phyloP scores from a whole-genome alignment of 2,888 invertebrate species.

The Brachypalpus laphriformis region DNA sequence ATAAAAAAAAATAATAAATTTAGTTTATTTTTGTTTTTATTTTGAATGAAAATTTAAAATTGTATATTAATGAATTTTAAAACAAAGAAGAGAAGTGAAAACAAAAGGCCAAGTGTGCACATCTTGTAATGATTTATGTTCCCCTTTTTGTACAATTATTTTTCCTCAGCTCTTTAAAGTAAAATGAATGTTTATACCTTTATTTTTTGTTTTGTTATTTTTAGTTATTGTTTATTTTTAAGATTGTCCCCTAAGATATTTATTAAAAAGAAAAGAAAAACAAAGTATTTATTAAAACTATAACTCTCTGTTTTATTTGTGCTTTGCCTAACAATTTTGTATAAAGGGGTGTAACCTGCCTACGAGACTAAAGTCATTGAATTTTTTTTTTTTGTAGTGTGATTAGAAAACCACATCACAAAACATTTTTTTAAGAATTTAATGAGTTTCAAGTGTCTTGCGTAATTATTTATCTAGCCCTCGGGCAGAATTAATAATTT shows the following conservation, averaged over 20 bases:
- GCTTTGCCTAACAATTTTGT: too few species aligned
- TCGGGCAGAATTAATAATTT: too few species aligned
- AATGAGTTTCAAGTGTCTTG: too few species aligned
- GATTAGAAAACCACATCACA: too few species aligned
- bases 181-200: constrained; percentile 37
- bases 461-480: too few species aligned
- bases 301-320: constrained; percentile 26
- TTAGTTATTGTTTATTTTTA: constrained; percentile 71
- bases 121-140: constrained; percentile 30
- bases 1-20: too few species aligned
- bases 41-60: not conserved
- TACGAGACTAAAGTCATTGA: too few species aligned
- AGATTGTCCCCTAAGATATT: constrained; percentile 67
- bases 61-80: constrained; percentile 25
- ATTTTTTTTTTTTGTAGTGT: too few species aligned
- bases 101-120: constrained; percentile 14
- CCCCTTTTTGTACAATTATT: constrained; percentile 53
- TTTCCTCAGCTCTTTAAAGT: constrained; percentile 17
- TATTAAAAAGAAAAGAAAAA: constrained; percentile 59
- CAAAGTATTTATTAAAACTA: constrained; percentile 66
- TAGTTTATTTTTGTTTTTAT: constrained; percentile 14
- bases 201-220: constrained; percentile 68
- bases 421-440: too few species aligned
- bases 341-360: too few species aligned
- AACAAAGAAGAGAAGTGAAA: not conserved